A percentile compares a stretch with the other conserved stretches of the same genome.
Evolutionary conservation across 92 coral and sea anemone species (phyloP).

Genomic region (Heteractis magnifica): DNA sequence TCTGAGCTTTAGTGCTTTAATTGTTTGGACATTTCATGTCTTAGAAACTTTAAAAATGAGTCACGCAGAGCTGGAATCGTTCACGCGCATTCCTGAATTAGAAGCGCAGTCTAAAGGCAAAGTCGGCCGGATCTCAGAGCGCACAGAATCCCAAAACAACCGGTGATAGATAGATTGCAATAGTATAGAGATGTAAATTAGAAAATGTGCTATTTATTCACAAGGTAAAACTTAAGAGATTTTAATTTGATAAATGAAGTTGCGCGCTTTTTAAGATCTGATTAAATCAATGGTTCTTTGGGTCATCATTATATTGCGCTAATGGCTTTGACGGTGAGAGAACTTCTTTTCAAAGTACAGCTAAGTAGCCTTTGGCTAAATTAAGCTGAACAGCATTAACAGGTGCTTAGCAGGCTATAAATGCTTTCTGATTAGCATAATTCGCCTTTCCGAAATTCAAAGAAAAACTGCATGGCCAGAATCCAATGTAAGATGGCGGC

Average conservation of each 20-base stretch:
- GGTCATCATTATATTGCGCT: background rate
- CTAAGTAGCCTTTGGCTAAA: background rate
- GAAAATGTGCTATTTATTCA: background rate
- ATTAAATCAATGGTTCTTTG: background rate
- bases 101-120: too few species aligned
- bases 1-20: too few species aligned
- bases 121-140: too few species aligned
- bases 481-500: background rate
- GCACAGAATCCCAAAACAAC: too few species aligned
- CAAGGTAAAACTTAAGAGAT: background rate
- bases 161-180: too few species aligned
- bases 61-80: too few species aligned
- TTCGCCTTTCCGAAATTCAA: background rate
- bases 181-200: too few species aligned
- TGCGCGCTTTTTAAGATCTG: background rate
- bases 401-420: constrained; percentile 3
- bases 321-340: background rate
- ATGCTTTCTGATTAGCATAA: background rate
- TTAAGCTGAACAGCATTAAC: background rate
- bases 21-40: too few species aligned
- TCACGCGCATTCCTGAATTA: too few species aligned
- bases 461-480: background rate
- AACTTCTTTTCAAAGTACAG: background rate
- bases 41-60: too few species aligned
- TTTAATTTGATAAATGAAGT: background rate